Percentiles rank a stretch among this genome's conserved stretches.
These are phyloP conservation scores for Drosophila mercatorum DNA, from an alignment of 2,888 invertebrate species.

Conservation along the genomic window DNA sequence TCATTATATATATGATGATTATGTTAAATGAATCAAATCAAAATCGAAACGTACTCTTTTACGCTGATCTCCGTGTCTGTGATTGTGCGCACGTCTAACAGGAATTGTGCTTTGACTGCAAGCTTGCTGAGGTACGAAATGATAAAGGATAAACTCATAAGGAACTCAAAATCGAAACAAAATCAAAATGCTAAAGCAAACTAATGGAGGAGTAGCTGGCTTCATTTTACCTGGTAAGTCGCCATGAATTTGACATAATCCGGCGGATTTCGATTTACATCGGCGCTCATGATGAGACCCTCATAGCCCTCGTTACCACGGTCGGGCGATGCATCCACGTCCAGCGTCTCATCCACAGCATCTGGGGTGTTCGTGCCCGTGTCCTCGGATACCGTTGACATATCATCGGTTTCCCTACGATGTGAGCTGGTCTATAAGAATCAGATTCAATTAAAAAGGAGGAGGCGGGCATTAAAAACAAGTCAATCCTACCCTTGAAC, in stretches of 20 bases:
- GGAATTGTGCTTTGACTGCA: conserved; percentile 81
- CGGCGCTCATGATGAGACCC: conserved; percentile 82
- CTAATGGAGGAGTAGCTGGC: no score
- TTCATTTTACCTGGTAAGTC: conserved; percentile 80
- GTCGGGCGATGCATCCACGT: conserved; percentile 43
- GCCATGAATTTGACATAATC: conserved; percentile 84
- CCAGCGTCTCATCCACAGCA: conserved; percentile 53
- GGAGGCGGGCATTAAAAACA: no score
- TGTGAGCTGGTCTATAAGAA: not conserved
- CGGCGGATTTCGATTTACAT: conserved; percentile 80
- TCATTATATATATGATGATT: no score
- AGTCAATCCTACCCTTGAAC: conserved; percentile 29
- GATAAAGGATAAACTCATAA: conserved; percentile 31
- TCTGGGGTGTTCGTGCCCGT: conserved; percentile 51
- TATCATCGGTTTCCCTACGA: conserved; percentile 47
- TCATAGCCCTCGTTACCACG: conserved; percentile 70
- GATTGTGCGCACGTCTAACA: conserved; percentile 51
- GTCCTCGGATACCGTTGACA: conserved; percentile 38
- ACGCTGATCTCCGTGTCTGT: conserved; percentile 14
- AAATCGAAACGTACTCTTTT: conserved; percentile 74
- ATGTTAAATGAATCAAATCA: conserved; percentile 7
- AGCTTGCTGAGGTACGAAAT: conserved; percentile 77
- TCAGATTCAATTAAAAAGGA: no score
- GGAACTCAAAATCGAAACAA: conserved; percentile 28
- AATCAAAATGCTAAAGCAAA: conserved; percentile 17